Conservation (phyloP, 2,113 vertebrate species). For the Scytalopus superciliaris region DNA sequence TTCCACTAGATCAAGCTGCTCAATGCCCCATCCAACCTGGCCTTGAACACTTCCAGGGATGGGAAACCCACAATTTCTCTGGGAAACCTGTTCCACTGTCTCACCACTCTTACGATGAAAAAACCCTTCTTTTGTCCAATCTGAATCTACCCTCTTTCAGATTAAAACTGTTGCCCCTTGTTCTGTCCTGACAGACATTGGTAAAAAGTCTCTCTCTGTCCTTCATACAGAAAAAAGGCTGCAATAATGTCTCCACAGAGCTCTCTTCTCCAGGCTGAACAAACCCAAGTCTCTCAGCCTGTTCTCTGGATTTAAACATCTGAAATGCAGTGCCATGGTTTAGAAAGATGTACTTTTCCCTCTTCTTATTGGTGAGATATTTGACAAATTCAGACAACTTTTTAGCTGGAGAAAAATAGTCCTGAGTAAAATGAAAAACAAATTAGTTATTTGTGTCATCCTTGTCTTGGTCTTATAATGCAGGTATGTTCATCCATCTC, state of each 20-base stretch:
- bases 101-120: background rate
- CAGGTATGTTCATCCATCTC: background rate
- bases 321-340: background rate
- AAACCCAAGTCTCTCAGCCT: background rate
- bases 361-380: background rate
- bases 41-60: background rate
- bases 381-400: background rate
- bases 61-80: background rate
- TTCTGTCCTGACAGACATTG: background rate
- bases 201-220: background rate
- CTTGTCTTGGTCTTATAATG: background rate
- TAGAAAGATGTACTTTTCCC: background rate
- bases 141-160: background rate
- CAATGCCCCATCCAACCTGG: background rate
- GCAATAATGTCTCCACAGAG: background rate
- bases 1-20: background rate
- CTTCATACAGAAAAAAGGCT: background rate
- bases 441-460: background rate
- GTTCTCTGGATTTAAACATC: background rate
- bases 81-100: background rate
- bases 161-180: background rate
- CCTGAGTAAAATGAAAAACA: background rate
- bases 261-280: background rate
- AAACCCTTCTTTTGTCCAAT: background rate
- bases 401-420: background rate